These are phyloP conservation scores for Anoplophora glabripennis DNA, from an alignment of 1,140 invertebrate genomes.

Conservation along the genomic window DNA sequence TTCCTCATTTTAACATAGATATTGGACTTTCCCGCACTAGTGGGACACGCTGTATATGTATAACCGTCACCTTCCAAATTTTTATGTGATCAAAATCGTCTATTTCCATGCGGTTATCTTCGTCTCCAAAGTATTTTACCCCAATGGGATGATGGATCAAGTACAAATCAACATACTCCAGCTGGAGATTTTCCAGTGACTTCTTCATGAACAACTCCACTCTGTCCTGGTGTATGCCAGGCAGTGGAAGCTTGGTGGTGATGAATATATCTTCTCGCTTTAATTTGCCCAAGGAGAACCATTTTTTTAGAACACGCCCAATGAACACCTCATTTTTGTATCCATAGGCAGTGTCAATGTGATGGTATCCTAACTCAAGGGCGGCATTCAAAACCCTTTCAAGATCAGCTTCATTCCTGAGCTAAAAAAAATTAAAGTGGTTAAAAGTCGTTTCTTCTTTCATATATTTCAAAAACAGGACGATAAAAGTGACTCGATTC, in stretches of 20 bases:
- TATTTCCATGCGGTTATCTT: no score
- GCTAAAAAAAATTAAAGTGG: conserved; percentile 6
- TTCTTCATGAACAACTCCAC: conserved; percentile 56
- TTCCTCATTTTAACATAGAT: no score
- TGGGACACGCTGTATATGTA: no score
- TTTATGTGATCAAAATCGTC: no score
- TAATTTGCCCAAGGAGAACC: conserved; percentile 66
- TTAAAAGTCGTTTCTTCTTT: neutral
- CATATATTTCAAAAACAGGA: neutral
- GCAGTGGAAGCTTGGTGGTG: conserved; percentile 68
- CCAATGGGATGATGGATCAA: conserved; percentile 76
- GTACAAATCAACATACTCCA: conserved; percentile 81
- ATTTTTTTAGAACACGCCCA: no score
- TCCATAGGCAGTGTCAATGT: conserved; percentile 68
- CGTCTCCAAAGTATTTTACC: conserved; percentile 53
- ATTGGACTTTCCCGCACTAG: no score
- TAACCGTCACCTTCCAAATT: no score
- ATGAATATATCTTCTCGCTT: conserved; percentile 75
- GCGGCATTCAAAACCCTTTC: conserved; percentile 65
- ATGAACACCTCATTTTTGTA: conserved; percentile 78
- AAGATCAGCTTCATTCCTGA: conserved; percentile 59
- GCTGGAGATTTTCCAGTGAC: conserved; percentile 66
- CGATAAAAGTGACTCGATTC: no score
- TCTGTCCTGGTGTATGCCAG: conserved; percentile 52
- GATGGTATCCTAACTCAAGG: conserved; percentile 64